These are phyloP conservation scores for Stichodactyla mertensii DNA, from an alignment of 64 coral and sea anemone genomes.

Conservation along the genomic window DNA sequence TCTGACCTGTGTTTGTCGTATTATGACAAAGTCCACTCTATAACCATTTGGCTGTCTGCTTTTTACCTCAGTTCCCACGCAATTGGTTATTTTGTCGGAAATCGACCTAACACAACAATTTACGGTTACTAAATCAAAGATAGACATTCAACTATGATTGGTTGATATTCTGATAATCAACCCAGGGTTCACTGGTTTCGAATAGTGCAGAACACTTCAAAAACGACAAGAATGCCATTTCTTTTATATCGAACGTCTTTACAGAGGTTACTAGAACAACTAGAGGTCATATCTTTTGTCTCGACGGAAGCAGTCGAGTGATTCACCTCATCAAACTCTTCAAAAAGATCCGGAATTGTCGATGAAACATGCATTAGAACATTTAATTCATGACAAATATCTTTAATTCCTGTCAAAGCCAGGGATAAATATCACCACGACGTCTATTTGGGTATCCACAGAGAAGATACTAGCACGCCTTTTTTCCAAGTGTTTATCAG, in stretches of 20 bases:
- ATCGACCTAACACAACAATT: background rate
- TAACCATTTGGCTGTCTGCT: background rate
- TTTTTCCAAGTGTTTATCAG: background rate
- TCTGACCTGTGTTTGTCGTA: background rate
- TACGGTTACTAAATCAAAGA: slow-evolving; percentile 29
- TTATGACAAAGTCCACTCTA: background rate
- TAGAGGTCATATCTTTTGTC: slow-evolving; percentile 2
- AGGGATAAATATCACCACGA: background rate
- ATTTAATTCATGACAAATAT: background rate
- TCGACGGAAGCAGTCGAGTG: background rate
- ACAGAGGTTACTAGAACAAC: slow-evolving; percentile 10
- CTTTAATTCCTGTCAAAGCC: background rate
- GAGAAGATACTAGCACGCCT: background rate
- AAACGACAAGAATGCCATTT: background rate
- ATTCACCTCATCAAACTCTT: background rate
- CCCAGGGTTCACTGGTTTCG: background rate
- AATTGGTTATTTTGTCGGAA: slow-evolving; percentile 17
- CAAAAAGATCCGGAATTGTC: background rate
- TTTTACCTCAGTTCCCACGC: slow-evolving; percentile 12
- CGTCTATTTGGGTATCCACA: no score
- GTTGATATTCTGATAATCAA: background rate
- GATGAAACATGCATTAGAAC: background rate
- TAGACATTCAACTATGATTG: background rate
- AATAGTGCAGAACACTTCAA: background rate
- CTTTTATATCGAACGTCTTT: background rate